Evolutionary conservation across 2,888 invertebrate species (phyloP), one percentile per base, ranked within the genome.

Genomic region (Eupithecia inturbata): DNA sequence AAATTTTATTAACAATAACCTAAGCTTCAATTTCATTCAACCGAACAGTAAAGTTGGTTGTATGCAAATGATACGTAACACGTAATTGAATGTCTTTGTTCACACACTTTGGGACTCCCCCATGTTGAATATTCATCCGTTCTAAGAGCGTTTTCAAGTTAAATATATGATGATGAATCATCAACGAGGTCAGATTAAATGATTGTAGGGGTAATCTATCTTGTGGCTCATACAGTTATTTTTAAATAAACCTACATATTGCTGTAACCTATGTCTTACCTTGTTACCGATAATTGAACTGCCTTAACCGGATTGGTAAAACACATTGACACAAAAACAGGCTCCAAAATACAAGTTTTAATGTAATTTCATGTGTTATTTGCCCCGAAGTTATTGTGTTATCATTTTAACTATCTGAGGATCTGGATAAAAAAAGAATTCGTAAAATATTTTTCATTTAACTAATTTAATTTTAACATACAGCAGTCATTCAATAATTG

Each of bases 71-170:
- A 90, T 89, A 86, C 88, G 91, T 89, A 84, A 87, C 87, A 85
- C 83, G 85, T 92, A 94, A 94, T 93, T 93, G 93, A 93, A 93
- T 93, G 92, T 91, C 91, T 90, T 89, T 92, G 93, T 93, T 87
- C 85, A 80, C 74, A 83, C 82, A 82, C 79, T 82, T 83, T 26
- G 87, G 88, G 85, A 83, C 80, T 81, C 83, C 82, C 80, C 74
- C 71, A 69, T 76, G 76, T 77, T 80, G 78, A 77, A 78, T 80
- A 74, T 78, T 80, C 82, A 80, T 82, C 81, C 82, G 79, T 82
- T 81, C 36, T 75, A 84, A 82, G 79, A 69, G 74, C 76, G 75
- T 79, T 79, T 74, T 76, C 72, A 73, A 73, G 73, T 74, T 70
- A 67, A 67, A 57, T 45, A 53, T 70, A 49, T 36, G 45, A 45